These are phyloP conservation scores for Cataglyphis livida DNA, from an alignment of 2,888 invertebrate species.

Conservation along the genomic window DNA sequence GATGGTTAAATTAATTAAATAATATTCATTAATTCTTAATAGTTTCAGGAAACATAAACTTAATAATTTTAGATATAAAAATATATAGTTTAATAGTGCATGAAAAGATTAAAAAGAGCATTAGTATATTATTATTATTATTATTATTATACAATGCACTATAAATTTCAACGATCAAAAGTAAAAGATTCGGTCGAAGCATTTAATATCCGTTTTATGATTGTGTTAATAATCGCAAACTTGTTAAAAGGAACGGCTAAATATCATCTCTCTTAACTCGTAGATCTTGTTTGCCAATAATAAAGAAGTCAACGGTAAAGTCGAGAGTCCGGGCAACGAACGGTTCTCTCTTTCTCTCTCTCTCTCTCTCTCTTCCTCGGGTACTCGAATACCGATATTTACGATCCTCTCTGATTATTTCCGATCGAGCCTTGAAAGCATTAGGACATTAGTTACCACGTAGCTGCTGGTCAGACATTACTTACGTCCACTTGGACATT, in stretches of 20 bases:
- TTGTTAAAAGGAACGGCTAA: background rate
- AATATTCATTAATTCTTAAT: too few relatives aligned
- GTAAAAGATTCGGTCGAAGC: background rate
- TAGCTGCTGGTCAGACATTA: conserved; percentile 47
- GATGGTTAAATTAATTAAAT: too few relatives aligned
- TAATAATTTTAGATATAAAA: background rate
- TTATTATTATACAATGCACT: background rate
- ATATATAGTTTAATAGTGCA: background rate
- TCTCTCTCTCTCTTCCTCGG: conserved; percentile 15
- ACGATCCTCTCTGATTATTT: conserved; percentile 44
- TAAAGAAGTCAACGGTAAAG: conserved; percentile 51
- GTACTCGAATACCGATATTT: conserved; percentile 42
- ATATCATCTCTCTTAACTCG: conserved; percentile 27
- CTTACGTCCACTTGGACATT: conserved; percentile 40
- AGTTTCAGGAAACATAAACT: too few relatives aligned
- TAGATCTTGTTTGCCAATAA: conserved; percentile 43
- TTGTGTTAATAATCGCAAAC: conserved; percentile 1
- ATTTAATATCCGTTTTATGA: background rate
- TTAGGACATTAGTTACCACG: conserved; percentile 47
- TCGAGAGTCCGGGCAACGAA: conserved; percentile 21
- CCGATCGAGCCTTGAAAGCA: conserved; percentile 41
- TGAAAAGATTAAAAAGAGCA: background rate
- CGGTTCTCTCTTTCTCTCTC: conserved; percentile 27
- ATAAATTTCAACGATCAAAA: background rate
- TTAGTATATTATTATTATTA: background rate